Evolutionary conservation across 1,140 invertebrate genomes (phyloP).

Genomic region (Drosophila santomea): DNA sequence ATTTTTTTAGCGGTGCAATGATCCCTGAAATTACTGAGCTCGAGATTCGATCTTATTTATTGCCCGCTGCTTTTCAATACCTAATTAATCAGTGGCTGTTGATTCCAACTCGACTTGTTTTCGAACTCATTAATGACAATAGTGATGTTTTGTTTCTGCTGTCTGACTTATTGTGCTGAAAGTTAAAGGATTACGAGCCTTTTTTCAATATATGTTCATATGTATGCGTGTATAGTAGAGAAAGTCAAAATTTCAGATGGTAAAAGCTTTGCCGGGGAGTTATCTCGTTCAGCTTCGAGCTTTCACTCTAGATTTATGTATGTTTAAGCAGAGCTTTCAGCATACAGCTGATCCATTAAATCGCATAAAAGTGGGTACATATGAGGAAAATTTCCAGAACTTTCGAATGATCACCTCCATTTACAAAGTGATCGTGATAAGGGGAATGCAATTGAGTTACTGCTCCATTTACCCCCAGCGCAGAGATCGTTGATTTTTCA

Average conservation of each 20-base stretch:
- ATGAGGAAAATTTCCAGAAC: conserved; percentile 13
- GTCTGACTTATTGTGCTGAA: no score
- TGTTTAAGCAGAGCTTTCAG: background rate
- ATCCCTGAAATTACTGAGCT: conserved; percentile 4
- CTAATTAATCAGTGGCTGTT: conserved; percentile 16
- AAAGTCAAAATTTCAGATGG: no score
- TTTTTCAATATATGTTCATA: no score
- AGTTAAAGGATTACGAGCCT: no score
- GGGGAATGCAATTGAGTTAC: conserved; percentile 11
- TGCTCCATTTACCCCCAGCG: conserved; percentile 50
- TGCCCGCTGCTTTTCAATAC: background rate
- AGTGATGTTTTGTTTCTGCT: background rate
- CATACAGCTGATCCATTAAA: background rate
- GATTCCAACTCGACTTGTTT: background rate
- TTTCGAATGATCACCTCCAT: conserved; percentile 1
- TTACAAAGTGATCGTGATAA: conserved; percentile 8
- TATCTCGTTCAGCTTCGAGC: background rate
- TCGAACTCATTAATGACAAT: background rate
- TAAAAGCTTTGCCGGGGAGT: background rate
- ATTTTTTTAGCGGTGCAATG: conserved; percentile 2
- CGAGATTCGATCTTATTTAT: conserved; percentile 4
- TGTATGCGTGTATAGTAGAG: no score
- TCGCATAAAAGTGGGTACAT: background rate
- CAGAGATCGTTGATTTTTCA: conserved; percentile 25
- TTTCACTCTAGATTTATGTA: background rate